Conservation (phyloP, 1,140 invertebrate species). For the Rhyacophila brunnea region DNA sequence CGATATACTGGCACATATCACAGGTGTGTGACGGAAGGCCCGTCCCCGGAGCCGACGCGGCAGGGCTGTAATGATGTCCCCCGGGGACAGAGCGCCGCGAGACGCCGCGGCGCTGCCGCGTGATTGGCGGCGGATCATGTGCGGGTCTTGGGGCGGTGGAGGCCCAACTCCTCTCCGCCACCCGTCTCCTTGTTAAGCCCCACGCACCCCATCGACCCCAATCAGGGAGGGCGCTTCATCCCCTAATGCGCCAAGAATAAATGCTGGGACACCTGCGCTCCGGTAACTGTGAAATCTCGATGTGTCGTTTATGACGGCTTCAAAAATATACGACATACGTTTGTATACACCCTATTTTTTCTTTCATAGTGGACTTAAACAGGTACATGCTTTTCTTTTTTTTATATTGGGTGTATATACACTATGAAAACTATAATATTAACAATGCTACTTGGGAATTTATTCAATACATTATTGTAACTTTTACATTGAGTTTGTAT, state of each 20-base stretch:
- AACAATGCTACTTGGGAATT: too few relatives aligned
- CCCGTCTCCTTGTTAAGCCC: not conserved
- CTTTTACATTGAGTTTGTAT: too few relatives aligned
- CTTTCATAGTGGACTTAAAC: too few relatives aligned
- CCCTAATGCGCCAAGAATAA: conserved; percentile 27
- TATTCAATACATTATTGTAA: too few relatives aligned
- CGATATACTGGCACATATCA: not conserved
- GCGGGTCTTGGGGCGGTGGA: not conserved
- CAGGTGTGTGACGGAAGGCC: not conserved
- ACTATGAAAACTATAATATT: too few relatives aligned
- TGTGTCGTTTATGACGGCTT: too few relatives aligned
- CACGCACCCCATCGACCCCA: conserved; percentile 7
- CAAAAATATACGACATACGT: too few relatives aligned
- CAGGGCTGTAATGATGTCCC: conserved; percentile 30
- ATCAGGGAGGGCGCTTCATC: conserved; percentile 23
- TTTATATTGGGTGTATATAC: too few relatives aligned
- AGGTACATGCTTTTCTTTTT: too few relatives aligned
- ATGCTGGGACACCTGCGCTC: conserved; percentile 22
- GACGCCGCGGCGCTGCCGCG: conserved; percentile 30
- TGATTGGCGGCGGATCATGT: conserved; percentile 30
- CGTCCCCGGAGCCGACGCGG: conserved; percentile 9
- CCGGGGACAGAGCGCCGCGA: conserved; percentile 22
- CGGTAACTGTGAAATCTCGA: not conserved
- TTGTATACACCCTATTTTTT: too few relatives aligned
- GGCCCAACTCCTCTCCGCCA: not conserved